Base-by-base conservation (phyloP, 2,888 invertebrate genomes). In the Microctonus aethiopoides region DNA sequence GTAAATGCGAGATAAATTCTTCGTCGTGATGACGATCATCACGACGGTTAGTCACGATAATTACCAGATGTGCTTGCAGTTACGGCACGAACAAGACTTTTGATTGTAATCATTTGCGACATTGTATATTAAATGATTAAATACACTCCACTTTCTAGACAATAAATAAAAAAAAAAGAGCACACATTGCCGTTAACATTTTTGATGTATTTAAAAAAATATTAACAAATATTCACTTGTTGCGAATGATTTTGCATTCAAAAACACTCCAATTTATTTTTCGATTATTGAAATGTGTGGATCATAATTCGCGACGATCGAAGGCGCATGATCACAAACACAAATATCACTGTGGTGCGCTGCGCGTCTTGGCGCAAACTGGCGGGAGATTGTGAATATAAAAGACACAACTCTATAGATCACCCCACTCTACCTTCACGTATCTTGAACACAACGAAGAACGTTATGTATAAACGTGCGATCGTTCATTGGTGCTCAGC, bases 291-390 rank as follows among this genome's bases (percentile, higher is more conserved):
- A n/a, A 63, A 63, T 41, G 51, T n/a, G 46, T 26, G 60, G 60
- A 67, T 46, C 29, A 24, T 29, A 20, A 20, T 56, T 67, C 26
- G n/a, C 24, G 46, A 51, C 36, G 59, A 67, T 73, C 70, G 41
- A 65, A 52, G 62, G 59, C 36, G 54, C 67, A 59, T 16, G 65
- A 32, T 54, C 54, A 36, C 20, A n/a, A n/a, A 16, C 20, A 34
- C 63, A 41, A 61, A 39, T 64, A 24, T 16, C 16, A 16, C 9
- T 9, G 16, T 68, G 39, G 16, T 52, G 60, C 69, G 71, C 76
- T 63, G 71, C 66, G 60, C 36, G 81, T 77, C 78, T 77, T 78
- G 73, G 71, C 78, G 74, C 77, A 69, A 73, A 81, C 81, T 81
- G 76, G 77, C 74, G 67, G 71, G 69, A 72, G 67, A 70, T 61